Conservation (phyloP, 2,888 invertebrate species). For the Pheosia gnoma region DNA sequence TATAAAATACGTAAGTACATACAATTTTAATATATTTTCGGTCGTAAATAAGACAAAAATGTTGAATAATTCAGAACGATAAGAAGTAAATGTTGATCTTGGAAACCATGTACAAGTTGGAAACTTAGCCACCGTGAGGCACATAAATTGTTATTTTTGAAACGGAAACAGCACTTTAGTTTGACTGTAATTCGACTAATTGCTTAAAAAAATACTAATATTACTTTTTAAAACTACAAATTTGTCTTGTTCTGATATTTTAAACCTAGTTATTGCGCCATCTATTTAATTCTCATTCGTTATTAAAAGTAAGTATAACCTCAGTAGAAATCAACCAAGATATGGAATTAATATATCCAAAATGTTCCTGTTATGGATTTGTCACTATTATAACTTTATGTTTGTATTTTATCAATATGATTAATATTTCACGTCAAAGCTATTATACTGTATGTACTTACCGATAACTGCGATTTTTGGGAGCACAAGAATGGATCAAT, state of each 20-base stretch:
- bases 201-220: too few relatives aligned
- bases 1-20: constrained; percentile 21
- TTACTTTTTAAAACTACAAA: too few relatives aligned
- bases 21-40: constrained; percentile 26
- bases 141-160: constrained; percentile 43
- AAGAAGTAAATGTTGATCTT: constrained; percentile 27
- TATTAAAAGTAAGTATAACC: too few relatives aligned
- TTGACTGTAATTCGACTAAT: not conserved
- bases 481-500: constrained; percentile 68
- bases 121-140: constrained; percentile 58
- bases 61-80: constrained; percentile 17
- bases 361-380: constrained; percentile 77
- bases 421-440: not conserved
- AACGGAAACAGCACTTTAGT: constrained; percentile 16
- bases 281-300: too few relatives aligned
- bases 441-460: not conserved
- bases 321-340: not conserved
- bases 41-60: constrained; percentile 14
- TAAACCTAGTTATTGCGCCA: too few relatives aligned
- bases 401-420: constrained; percentile 43
- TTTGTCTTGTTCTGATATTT: too few relatives aligned
- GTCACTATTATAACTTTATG: constrained; percentile 55
- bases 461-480: constrained; percentile 43
- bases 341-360: constrained; percentile 20
- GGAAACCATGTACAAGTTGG: constrained; percentile 58